Conservation (phyloP, 2,113 vertebrate species). For the Raphicerus campestris region DNA sequence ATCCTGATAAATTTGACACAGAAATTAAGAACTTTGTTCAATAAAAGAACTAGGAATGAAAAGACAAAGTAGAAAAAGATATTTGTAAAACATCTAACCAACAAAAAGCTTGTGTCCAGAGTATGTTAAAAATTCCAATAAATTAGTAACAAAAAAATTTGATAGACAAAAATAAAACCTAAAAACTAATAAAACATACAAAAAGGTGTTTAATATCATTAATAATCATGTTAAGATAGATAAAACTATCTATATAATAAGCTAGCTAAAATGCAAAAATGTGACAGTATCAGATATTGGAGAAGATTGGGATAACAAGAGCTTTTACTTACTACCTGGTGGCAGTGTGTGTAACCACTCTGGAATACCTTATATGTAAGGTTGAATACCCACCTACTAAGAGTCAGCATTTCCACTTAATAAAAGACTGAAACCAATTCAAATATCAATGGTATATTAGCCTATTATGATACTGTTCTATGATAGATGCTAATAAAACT, state of each 20-base stretch:
- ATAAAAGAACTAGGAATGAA: constrained; percentile 13
- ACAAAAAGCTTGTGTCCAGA: not conserved
- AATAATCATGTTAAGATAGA: not conserved
- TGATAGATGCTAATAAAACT: not conserved
- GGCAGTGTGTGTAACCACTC: not conserved
- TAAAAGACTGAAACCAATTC: not conserved
- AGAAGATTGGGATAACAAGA: not conserved
- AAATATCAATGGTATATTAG: not conserved
- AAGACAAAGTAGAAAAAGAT: not conserved
- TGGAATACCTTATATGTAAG: not conserved
- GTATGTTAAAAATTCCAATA: not conserved
- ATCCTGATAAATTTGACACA: not conserved
- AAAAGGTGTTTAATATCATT: not conserved
- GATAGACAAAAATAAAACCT: not conserved
- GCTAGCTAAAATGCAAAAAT: not conserved
- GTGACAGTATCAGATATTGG: not conserved
- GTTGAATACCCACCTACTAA: not conserved
- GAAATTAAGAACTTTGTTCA: not conserved
- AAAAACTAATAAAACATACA: not conserved
- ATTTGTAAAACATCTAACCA: not conserved
- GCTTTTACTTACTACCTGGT: not conserved
- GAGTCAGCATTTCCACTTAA: not conserved
- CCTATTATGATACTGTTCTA: not conserved
- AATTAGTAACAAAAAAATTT: not conserved
- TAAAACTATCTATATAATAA: not conserved